phyloP scores from a whole-genome alignment of 1,140 invertebrate species.

The Chironomus tepperi region DNA sequence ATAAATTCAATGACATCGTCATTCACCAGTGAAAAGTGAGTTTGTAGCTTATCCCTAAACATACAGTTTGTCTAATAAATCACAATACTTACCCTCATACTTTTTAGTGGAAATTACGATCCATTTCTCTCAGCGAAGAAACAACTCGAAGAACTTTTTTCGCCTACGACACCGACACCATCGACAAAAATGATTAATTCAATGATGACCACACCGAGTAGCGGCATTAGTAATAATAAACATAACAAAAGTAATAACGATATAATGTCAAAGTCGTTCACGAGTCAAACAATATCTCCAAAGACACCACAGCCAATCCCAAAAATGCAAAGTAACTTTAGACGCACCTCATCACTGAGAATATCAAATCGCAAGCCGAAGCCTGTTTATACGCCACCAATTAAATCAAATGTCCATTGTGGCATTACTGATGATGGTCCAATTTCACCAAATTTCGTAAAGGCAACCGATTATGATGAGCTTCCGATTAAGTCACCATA shows the following conservation, averaged over 20 bases:
- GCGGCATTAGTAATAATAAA: constrained; percentile 28
- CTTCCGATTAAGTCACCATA: constrained; percentile 34
- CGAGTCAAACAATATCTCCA: constrained; percentile 23
- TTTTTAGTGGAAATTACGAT: constrained; percentile 48
- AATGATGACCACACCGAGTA: constrained; percentile 28
- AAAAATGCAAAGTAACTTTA: constrained; percentile 31
- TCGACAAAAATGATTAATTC: constrained; percentile 29
- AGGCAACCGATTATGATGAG: constrained; percentile 39
- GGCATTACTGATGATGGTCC: constrained; percentile 39
- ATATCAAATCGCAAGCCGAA: constrained; percentile 35
- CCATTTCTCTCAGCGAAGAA: constrained; percentile 57
- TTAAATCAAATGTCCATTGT: constrained; percentile 35
- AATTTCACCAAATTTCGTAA: constrained; percentile 38
- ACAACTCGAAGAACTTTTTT: constrained; percentile 59
- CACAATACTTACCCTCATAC: no score
- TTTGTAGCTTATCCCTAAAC: no score
- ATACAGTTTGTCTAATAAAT: no score
- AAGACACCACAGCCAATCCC: constrained; percentile 27
- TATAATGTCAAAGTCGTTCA: constrained; percentile 30
- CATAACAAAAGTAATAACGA: constrained; percentile 24
- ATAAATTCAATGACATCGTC: constrained; percentile 36
- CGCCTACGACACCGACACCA: constrained; percentile 34
- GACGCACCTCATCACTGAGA: constrained; percentile 36
- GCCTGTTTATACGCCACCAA: constrained; percentile 31
- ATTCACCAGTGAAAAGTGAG: constrained; percentile 38